These are phyloP conservation scores for Pammene aurita DNA, from an alignment of 2,888 invertebrate species.

Conservation along the genomic window DNA sequence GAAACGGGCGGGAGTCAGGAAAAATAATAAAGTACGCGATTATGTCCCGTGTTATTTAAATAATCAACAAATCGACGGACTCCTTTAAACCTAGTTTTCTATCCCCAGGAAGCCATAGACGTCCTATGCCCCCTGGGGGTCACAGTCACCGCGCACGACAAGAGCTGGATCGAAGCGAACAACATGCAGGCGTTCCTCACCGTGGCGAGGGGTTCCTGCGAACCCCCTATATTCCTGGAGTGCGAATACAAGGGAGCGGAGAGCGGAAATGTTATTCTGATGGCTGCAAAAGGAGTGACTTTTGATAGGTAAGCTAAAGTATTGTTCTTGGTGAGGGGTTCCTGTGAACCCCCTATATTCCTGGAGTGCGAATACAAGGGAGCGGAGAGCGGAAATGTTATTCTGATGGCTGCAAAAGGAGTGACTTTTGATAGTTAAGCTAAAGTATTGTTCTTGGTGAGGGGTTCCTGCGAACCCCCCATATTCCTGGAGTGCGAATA, in stretches of 20 bases:
- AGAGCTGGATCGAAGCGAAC: slow-evolving; percentile 85
- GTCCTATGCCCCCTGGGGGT: slow-evolving; percentile 85
- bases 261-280: slow-evolving; percentile 81
- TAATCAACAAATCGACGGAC: not conserved
- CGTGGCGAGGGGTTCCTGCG: slow-evolving; percentile 87
- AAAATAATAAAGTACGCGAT: too few relatives aligned
- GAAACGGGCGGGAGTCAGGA: too few relatives aligned
- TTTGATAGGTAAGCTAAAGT: slow-evolving; percentile 76
- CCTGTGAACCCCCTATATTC: not conserved
- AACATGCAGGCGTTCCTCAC: slow-evolving; percentile 86
- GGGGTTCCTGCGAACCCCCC: not conserved
- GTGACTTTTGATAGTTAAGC: slow-evolving; percentile 53
- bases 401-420: not conserved
- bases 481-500: not conserved
- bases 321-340: too few relatives aligned
- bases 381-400: not conserved
- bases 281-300: slow-evolving; percentile 87
- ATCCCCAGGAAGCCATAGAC: slow-evolving; percentile 78
- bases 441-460: not conserved
- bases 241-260: slow-evolving; percentile 82
- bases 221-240: slow-evolving; percentile 86
- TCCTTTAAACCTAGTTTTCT: too few relatives aligned
- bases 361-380: slow-evolving; percentile 78
- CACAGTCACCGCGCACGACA: slow-evolving; percentile 79
- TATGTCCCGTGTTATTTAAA: too few relatives aligned